Conservation (phyloP, 2,797 vertebrate genomes). For the Knipowitschia caucasica region DNA sequence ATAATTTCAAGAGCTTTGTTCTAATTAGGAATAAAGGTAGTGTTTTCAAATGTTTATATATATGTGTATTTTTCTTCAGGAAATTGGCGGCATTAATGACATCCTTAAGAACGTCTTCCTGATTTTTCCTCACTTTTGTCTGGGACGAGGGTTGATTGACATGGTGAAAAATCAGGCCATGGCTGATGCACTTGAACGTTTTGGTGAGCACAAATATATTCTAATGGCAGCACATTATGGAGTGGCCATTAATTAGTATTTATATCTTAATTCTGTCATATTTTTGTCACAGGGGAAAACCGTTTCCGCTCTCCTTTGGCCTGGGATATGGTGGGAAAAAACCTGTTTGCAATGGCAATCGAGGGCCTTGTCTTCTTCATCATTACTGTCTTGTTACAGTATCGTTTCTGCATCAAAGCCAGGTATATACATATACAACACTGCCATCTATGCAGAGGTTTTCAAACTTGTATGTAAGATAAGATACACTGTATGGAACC, state of each 20-base stretch:
- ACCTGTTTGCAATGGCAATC: conserved; percentile 97
- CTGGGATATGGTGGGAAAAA: conserved; percentile 97
- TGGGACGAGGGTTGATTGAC: conserved; percentile 94
- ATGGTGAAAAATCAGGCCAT: conserved; percentile 99
- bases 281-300: conserved; percentile 82
- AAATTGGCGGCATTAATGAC: conserved; percentile 91
- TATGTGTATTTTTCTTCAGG: too few species aligned
- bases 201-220: conserved; percentile 76
- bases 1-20: too few species aligned
- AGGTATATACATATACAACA: conserved; percentile 81
- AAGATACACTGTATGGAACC: too few species aligned
- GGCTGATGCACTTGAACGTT: conserved; percentile 94
- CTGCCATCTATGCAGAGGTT: background rate
- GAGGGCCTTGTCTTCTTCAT: conserved; percentile 91
- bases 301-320: conserved; percentile 92
- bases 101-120: conserved; percentile 95
- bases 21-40: too few species aligned
- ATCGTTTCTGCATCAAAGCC: conserved; percentile 93
- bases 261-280: background rate
- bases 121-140: conserved; percentile 96
- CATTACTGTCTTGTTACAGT: conserved; percentile 95
- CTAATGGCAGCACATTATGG: background rate
- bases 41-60: too few species aligned
- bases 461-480: background rate
- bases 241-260: background rate